Evolutionary conservation across 1,140 invertebrate species (phyloP), one percentile per base, ranked within the genome.

Genomic region (Dendroctonus valens): DNA sequence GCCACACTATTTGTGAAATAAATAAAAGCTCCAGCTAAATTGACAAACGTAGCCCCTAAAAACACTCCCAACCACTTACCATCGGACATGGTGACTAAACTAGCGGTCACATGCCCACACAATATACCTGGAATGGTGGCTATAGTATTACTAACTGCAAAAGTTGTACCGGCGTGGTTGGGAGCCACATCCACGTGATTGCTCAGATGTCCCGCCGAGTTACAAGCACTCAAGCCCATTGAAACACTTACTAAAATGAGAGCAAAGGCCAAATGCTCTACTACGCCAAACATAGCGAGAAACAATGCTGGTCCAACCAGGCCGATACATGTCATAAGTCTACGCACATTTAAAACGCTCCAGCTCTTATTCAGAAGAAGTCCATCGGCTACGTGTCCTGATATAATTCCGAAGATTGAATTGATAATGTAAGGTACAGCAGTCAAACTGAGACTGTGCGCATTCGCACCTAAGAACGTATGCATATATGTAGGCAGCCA

Each of bases 181-280:
- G 90, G 90, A 5, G 90, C 90, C 26, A 92, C 82, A 71, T 92
- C 90, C 6, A 89, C 88, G 75, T 92, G 90, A 77, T 92, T 92
- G 74, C 87, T 89, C 9, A 92, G 78, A 78, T 92, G 90, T 15
- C 90, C 90, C 11, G 89, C 87, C 44, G 89, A 90, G 76, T 91
- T 92, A 73, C 87, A 89, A 0, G 90, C 89, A 75, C 88, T 89
- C 15, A 91, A 77, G 7, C 89, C 89, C 87, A 92, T 90, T 6
- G 89, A 90, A 71, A 91, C 84, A 5, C 89, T 89, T 40, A 91
- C 85, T 75, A 90, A 86, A 84, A 91, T 79, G 38, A 91, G 84
- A 62, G 90, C 90, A 68, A 85, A 80, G 41, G 86, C 78, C 69
- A 91, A 77, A 80, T 88, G 89, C 75, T 90, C 84, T 39, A 91